Percentiles rank a stretch among this genome's conserved stretches.
These are phyloP conservation scores for Campoplex capitator DNA, from an alignment of 2,888 invertebrate genomes.

Conservation along the genomic window DNA sequence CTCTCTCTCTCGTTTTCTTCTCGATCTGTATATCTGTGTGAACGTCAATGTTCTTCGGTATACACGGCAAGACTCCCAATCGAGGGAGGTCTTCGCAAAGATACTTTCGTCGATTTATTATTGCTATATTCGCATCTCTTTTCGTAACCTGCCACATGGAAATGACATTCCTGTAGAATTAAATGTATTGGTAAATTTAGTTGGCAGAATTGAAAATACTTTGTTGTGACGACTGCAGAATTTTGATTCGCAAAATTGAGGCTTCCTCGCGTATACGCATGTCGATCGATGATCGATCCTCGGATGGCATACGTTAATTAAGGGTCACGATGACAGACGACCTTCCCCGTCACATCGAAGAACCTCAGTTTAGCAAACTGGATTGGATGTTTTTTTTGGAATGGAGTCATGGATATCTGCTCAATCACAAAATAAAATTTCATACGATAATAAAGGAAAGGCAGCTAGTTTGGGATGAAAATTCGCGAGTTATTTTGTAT, in stretches of 20 bases:
- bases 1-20: not conserved
- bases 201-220: constrained; percentile 28
- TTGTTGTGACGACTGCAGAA: constrained; percentile 1
- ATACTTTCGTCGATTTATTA: constrained; percentile 61
- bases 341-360: not conserved
- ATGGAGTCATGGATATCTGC: too few species aligned
- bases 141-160: constrained; percentile 20
- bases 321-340: not conserved
- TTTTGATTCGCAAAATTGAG: not conserved
- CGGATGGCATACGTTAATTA: constrained; percentile 1
- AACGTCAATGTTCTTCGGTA: constrained; percentile 20
- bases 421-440: too few species aligned
- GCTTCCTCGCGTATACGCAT: not conserved
- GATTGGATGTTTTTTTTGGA: not conserved
- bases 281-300: not conserved
- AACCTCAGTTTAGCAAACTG: not conserved
- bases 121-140: constrained; percentile 42
- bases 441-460: too few species aligned
- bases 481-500: not conserved
- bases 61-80: constrained; percentile 76
- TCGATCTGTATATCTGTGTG: constrained; percentile 13
- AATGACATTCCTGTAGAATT: constrained; percentile 31
- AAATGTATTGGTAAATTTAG: constrained; percentile 21
- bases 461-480: too few species aligned
- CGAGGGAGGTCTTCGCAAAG: constrained; percentile 43